Evolutionary conservation across 1,140 invertebrate species (phyloP).

Genomic region (Melitaea cinxia): DNA sequence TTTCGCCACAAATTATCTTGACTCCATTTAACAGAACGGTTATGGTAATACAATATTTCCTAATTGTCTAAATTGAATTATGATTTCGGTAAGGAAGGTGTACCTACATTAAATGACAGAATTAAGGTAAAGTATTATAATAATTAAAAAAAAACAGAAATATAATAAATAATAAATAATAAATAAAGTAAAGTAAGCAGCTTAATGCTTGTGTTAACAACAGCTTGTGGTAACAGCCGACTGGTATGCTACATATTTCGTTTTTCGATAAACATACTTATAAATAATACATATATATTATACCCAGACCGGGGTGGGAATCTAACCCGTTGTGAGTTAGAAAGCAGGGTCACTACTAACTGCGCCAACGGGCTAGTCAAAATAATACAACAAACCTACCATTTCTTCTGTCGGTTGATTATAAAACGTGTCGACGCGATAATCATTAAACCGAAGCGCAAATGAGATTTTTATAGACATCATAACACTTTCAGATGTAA

Average conservation of each 20-base stretch:
- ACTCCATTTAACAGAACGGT: constrained; percentile 78
- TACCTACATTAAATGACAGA: constrained; percentile 58
- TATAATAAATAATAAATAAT: too few species aligned
- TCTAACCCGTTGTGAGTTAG: too few species aligned
- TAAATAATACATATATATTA: too few species aligned
- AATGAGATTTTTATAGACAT: constrained; percentile 65
- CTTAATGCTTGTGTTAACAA: too few species aligned
- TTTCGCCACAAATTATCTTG: constrained; percentile 79
- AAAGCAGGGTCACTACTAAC: too few species aligned
- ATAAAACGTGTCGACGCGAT: constrained; percentile 41
- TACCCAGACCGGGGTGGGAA: too few species aligned
- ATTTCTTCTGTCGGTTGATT: constrained; percentile 40
- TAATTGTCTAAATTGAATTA: constrained; percentile 62
- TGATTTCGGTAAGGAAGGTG: constrained; percentile 62
- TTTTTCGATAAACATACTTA: too few species aligned
- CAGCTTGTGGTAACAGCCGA: too few species aligned
- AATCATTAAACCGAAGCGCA: constrained; percentile 52
- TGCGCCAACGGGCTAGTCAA: too few species aligned
- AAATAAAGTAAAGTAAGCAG: too few species aligned
- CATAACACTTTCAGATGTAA: constrained; percentile 63
- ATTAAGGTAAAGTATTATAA: constrained; percentile 69
- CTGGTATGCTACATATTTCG: too few species aligned
- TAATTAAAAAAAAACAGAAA: too few species aligned
- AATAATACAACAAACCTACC: constrained; percentile 38
- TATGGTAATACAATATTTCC: constrained; percentile 76